A percentile compares a stretch with the other conserved stretches of the same genome.
phyloP scores from a whole-genome alignment of 2,797 vertebrate species.

The Neosalanx taihuensis region DNA sequence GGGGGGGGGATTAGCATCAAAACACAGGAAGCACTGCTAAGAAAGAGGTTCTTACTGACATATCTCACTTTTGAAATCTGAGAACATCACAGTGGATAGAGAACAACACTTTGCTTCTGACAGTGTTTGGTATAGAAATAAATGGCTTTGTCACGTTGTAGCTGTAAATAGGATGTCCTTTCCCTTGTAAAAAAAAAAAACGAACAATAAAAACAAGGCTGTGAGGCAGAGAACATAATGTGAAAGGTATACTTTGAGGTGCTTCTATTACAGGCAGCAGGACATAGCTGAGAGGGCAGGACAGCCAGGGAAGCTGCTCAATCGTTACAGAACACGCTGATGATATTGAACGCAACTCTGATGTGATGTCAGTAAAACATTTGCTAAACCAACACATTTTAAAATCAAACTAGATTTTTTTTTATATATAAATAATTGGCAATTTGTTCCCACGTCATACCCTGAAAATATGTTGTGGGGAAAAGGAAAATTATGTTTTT shows the following conservation, averaged over 20 bases:
- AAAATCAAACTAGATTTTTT: background rate
- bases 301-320: background rate
- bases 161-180: constrained; percentile 4
- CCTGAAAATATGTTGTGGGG: background rate
- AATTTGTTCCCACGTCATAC: no score
- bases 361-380: background rate
- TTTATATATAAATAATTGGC: background rate
- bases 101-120: background rate
- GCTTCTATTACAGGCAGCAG: background rate
- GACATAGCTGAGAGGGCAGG: background rate
- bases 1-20: background rate
- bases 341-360: background rate
- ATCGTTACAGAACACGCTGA: background rate
- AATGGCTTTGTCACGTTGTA: background rate
- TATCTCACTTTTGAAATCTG: background rate
- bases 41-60: background rate
- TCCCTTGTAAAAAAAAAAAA: background rate
- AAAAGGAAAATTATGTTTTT: background rate
- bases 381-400: background rate
- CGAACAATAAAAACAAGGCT: background rate
- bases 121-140: background rate
- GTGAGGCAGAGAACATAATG: background rate
- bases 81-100: background rate
- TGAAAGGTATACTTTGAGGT: background rate
- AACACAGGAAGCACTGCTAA: background rate